Evolutionary conservation across 53 echinoderm and acorn worm genomes (phyloP), one percentile per base, ranked within the genome.

Genomic region (Luidia sarsii): DNA sequence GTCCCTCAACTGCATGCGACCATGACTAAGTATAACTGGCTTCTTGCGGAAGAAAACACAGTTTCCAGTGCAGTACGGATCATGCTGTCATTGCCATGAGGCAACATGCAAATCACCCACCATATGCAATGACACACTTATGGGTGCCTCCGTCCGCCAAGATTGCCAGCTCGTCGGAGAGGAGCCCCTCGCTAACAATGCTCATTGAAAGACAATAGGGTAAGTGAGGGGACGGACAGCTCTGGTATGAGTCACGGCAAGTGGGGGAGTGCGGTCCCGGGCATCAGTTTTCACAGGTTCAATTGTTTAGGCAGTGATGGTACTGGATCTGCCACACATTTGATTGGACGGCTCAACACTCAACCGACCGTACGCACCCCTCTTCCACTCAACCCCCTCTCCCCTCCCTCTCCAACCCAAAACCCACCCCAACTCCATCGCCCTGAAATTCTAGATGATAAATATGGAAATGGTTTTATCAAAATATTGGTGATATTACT

Each of bases 381-480:
- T 13, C 72, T 56, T 37, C 56, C 72, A 56, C 72, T 72, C 24
- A 36, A 25, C 14, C 35, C 24, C 39, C 19, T 25, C 56, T 57
- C 53, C 54, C 23, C 37, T 27, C 23, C 24, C 39, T 15, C 38
- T 72, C 72, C 53, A 72, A 29, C 37, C 39, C 23, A 55, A n/a
- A 39, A 53, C 72, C 72, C 72, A 38, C 35, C 72, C 25, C 72
- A 38, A 24, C 55, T 72, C 55, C 55, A 36, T 72, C 56, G 35
- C 55, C 19, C 56, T 55, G 72, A 72, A 72, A 72, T 23, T 72
- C 72, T 72, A 72, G 54, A 72, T 72, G 72, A 72, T 72, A 72
- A 72, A 72, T 72, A 72, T 72, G 72, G 72, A 72, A 72, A 72
- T 72, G 55, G 39, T 72, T 72, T 72, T 72, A 72, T 72, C 72